Evolutionary conservation across 1,140 invertebrate genomes (phyloP).

Genomic region (Drosophila santomea): DNA sequence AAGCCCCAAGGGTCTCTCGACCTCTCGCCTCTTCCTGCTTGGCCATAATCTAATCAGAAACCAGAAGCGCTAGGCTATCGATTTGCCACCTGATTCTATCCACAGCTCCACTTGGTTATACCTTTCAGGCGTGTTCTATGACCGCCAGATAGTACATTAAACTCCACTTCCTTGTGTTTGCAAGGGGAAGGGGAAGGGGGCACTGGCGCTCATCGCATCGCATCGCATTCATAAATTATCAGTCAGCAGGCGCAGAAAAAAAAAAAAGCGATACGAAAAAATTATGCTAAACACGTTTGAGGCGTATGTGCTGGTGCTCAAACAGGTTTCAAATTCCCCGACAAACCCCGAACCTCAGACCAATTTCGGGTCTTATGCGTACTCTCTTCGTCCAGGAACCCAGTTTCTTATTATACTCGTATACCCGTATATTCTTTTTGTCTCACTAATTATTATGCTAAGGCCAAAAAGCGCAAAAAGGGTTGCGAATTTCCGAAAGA

Average conservation of each 20-base stretch:
- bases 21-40: slow-evolving; percentile 31
- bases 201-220: slow-evolving; percentile 73
- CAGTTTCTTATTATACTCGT: slow-evolving; percentile 31
- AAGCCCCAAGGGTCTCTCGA: slow-evolving; percentile 15
- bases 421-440: slow-evolving; percentile 32
- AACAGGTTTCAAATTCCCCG: slow-evolving; percentile 82
- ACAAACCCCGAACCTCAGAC: slow-evolving; percentile 55
- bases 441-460: slow-evolving; percentile 81
- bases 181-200: slow-evolving; percentile 40
- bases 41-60: slow-evolving; percentile 50
- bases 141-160: slow-evolving; percentile 60
- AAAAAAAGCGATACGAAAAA: slow-evolving; percentile 36
- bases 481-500: slow-evolving; percentile 69
- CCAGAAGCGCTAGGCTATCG: slow-evolving; percentile 29
- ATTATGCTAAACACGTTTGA: slow-evolving; percentile 79
- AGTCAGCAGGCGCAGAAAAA: slow-evolving; percentile 32
- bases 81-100: slow-evolving; percentile 43
- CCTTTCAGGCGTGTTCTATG: slow-evolving; percentile 43
- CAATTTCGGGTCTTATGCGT: slow-evolving; percentile 60
- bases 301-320: slow-evolving; percentile 48
- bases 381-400: slow-evolving; percentile 32
- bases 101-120: neutral
- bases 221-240: slow-evolving; percentile 79
- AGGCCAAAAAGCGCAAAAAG: slow-evolving; percentile 57
- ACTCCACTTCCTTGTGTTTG: slow-evolving; percentile 71